A percentile compares a stretch with the other conserved stretches of the same genome.
These are phyloP conservation scores for Tenualosa ilisha DNA, from an alignment of 2,797 vertebrate genomes.

Conservation along the genomic window DNA sequence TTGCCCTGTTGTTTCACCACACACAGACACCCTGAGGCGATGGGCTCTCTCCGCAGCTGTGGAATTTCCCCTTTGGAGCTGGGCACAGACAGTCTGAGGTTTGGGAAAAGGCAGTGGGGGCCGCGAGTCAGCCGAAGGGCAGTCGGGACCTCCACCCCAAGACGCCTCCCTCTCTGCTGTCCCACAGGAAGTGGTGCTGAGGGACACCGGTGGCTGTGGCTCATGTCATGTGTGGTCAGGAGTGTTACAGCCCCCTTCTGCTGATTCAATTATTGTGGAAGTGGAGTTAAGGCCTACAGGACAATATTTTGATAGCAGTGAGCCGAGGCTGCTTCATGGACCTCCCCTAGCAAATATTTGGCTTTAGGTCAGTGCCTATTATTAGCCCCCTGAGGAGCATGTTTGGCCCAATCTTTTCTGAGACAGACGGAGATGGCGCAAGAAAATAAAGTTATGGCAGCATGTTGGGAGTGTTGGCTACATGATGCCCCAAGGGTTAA, in stretches of 20 bases:
- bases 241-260: constrained; percentile 37
- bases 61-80: constrained; percentile 38
- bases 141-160: constrained; percentile 16
- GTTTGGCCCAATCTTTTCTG: constrained; percentile 62
- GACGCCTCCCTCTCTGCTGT: constrained; percentile 23
- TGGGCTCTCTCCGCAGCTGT: constrained; percentile 20
- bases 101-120: not conserved
- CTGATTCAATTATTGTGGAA: constrained; percentile 75
- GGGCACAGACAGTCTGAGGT: constrained; percentile 14
- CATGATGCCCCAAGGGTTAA: constrained; percentile 59
- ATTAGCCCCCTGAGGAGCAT: constrained; percentile 66
- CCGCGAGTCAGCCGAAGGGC: constrained; percentile 4
- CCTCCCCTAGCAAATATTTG: constrained; percentile 74
- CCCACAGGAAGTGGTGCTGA: constrained; percentile 35
- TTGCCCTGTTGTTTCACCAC: constrained; percentile 35
- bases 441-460: constrained; percentile 54
- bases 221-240: constrained; percentile 55
- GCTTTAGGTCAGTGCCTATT: constrained; percentile 63
- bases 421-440: constrained; percentile 49
- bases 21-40: constrained; percentile 29
- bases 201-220: constrained; percentile 34
- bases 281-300: constrained; percentile 60
- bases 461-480: constrained; percentile 63
- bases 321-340: constrained; percentile 70
- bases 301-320: constrained; percentile 76